Conservation (phyloP, 2,113 vertebrate species). For the Alaudala cheleensis region DNA sequence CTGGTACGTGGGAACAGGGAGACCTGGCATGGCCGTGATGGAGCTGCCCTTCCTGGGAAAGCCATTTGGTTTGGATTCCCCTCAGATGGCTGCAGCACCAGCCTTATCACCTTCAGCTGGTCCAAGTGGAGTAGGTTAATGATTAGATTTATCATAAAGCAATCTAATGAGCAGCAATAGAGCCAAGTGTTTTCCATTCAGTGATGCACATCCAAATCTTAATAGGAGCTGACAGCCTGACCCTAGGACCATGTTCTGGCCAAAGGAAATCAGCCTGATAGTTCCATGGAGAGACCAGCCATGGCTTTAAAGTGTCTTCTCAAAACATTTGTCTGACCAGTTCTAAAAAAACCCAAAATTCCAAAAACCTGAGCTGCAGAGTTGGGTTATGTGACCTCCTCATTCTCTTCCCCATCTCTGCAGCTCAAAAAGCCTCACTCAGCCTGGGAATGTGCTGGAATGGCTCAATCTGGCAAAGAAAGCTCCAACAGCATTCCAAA, state of each 20-base stretch:
- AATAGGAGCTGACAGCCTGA: constrained; percentile 21
- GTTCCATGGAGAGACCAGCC: constrained; percentile 12
- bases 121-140: neutral
- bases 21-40: rapidly evolving
- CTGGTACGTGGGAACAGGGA: rapidly evolving
- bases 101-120: neutral
- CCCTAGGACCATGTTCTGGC: neutral
- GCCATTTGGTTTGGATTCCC: neutral
- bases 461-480: neutral
- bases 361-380: neutral
- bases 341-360: neutral
- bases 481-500: neutral
- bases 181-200: neutral
- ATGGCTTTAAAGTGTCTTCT: neutral
- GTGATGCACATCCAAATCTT: neutral
- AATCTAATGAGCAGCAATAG: neutral
- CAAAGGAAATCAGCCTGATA: constrained; percentile 19
- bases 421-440: rapidly evolving
- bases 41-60: neutral
- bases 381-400: neutral
- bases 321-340: neutral
- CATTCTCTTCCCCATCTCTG: neutral
- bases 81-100: neutral
- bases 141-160: neutral
- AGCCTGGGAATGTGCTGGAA: neutral